Conservation (phyloP, 2,797 vertebrate species). For the Eulemur rubriventer region DNA sequence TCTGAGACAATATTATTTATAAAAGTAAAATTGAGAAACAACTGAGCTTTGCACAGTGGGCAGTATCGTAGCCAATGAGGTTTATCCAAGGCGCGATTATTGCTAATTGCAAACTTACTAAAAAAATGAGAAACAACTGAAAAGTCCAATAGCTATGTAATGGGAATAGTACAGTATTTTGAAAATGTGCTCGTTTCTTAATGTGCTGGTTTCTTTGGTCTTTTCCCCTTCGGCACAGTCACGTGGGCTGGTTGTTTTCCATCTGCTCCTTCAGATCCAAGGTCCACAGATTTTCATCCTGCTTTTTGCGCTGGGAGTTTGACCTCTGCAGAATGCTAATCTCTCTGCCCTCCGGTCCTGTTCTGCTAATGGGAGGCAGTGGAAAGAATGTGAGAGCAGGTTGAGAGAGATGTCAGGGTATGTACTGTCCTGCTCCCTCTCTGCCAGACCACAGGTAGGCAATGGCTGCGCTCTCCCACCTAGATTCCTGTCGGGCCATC, state of each 20-base stretch:
- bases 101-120: too few relatives aligned
- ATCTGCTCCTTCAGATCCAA: neutral
- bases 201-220: neutral
- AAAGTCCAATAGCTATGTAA: neutral
- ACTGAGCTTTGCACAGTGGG: neutral
- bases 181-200: neutral
- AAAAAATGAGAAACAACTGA: neutral
- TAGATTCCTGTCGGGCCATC: neutral
- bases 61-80: too few relatives aligned
- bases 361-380: neutral
- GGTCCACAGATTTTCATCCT: neutral
- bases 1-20: neutral
- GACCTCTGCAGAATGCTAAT: neutral
- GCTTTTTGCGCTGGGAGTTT: neutral
- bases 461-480: neutral
- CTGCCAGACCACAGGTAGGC: neutral
- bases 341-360: neutral
- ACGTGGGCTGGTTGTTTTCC: neutral
- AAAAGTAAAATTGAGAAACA: neutral
- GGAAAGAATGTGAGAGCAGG: neutral
- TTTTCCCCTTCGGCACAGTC: neutral
- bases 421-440: neutral
- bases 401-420: neutral
- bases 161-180: neutral
- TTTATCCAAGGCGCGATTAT: too few relatives aligned